Percentiles rank a stretch among this genome's conserved stretches.
phyloP scores from a whole-genome alignment of 2,888 invertebrate genomes.

The Minunthozetes semirufus region DNA sequence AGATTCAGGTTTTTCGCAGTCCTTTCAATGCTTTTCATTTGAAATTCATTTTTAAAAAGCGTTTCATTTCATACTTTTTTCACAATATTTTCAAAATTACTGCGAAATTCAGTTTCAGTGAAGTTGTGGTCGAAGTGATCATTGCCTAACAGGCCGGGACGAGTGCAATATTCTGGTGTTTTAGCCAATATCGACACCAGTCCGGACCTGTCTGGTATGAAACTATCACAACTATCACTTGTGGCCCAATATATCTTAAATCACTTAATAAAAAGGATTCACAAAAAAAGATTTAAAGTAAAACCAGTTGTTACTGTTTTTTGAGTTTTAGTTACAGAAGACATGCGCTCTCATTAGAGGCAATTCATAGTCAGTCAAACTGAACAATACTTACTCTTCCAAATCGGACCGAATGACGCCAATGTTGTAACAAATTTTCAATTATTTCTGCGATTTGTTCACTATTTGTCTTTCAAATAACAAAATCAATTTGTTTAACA shows the following conservation, averaged over 20 bases:
- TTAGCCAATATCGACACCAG: slow-evolving; percentile 8
- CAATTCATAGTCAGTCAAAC: not conserved
- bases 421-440: not conserved
- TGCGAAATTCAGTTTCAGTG: not conserved
- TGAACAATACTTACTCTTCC: slow-evolving; percentile 7
- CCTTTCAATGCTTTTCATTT: not conserved
- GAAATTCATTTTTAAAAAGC: not conserved
- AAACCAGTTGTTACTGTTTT: too few relatives aligned
- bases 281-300: not conserved
- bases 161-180: slow-evolving; percentile 21
- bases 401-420: slow-evolving; percentile 1
- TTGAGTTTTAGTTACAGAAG: not conserved
- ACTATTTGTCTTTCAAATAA: too few relatives aligned
- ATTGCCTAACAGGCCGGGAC: slow-evolving; percentile 29
- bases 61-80: not conserved
- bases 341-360: slow-evolving; percentile 15
- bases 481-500: too few relatives aligned
- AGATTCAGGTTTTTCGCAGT: not conserved
- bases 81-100: not conserved
- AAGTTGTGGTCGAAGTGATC: slow-evolving; percentile 8
- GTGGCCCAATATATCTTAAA: not conserved
- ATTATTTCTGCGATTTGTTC: too few relatives aligned
- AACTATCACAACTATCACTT: not conserved
- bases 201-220: slow-evolving; percentile 26
- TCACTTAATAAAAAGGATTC: not conserved